phyloP scores from a whole-genome alignment of 64 coral and sea anemone species.

The Catalaphyllia jardinei region DNA sequence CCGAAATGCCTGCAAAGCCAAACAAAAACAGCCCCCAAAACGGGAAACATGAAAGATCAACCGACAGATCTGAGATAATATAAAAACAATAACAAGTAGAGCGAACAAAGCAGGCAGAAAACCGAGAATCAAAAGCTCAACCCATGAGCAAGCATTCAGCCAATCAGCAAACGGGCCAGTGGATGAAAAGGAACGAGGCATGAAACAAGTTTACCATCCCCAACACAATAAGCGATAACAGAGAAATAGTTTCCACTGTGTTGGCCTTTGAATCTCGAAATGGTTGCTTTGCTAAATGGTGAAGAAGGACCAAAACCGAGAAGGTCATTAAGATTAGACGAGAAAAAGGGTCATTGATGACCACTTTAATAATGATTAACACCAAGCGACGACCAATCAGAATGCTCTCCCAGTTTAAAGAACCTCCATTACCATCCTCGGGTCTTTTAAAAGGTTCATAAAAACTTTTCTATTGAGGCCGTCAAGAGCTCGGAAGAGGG shows the following conservation, averaged over 20 bases:
- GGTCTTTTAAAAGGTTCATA: conserved; percentile 33
- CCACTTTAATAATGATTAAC: conserved; percentile 2
- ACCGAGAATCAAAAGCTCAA: not conserved
- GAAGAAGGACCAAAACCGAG: conserved; percentile 28
- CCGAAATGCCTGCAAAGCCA: not conserved
- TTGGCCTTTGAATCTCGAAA: conserved; percentile 16
- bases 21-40: not conserved
- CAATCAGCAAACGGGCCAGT: not conserved
- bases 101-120: not conserved
- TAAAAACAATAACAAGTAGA: not conserved
- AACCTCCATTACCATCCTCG: not conserved
- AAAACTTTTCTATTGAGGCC: not conserved
- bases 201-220: not conserved
- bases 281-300: conserved; percentile 5
- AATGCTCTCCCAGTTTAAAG: conserved; percentile 43
- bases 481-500: not conserved
- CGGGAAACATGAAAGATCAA: not conserved
- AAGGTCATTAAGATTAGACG: not conserved
- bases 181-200: not conserved
- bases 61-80: not conserved
- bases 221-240: not conserved
- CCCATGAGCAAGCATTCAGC: not conserved
- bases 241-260: conserved; percentile 5
- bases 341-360: conserved; percentile 13
- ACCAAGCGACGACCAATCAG: conserved; percentile 44